phyloP scores from a whole-genome alignment of 2,888 invertebrate genomes.

The Agrotis clavis region DNA sequence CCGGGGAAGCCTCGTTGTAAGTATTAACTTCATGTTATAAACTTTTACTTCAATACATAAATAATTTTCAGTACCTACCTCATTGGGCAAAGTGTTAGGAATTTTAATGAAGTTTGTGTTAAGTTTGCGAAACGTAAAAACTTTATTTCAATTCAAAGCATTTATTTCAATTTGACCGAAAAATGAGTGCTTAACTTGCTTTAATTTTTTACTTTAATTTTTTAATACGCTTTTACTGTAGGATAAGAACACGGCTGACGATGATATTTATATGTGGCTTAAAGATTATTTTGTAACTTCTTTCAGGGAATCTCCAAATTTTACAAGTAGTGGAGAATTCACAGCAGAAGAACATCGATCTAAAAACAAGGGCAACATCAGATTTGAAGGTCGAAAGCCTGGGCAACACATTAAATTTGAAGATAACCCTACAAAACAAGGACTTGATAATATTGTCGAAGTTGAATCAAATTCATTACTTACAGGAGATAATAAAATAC shows the following conservation, averaged over 20 bases:
- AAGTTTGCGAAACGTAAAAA: no score
- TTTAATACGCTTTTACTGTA: not conserved
- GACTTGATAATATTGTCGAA: not conserved
- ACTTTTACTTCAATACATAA: not conserved
- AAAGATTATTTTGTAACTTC: not conserved
- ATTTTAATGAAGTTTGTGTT: not conserved
- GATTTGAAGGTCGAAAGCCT: conserved; percentile 53
- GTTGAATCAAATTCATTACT: not conserved
- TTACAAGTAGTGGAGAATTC: conserved; percentile 47
- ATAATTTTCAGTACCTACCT: not conserved
- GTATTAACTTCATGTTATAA: conserved; percentile 16
- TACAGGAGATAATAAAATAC: conserved; percentile 26
- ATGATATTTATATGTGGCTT: no score
- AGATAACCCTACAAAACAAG: conserved; percentile 17
- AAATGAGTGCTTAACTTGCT: no score
- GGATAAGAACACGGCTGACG: not conserved
- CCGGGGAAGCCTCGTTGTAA: conserved; percentile 27
- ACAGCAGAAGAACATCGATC: conserved; percentile 56
- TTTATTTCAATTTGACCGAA: no score
- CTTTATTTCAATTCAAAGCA: no score
- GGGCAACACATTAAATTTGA: conserved; percentile 38
- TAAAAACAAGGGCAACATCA: conserved; percentile 42
- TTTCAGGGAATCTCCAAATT: conserved; percentile 22
- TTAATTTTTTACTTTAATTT: no score
- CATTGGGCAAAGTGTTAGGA: not conserved